phyloP scores from a whole-genome alignment of 2,888 invertebrate species.

The Leuctra nigra region DNA sequence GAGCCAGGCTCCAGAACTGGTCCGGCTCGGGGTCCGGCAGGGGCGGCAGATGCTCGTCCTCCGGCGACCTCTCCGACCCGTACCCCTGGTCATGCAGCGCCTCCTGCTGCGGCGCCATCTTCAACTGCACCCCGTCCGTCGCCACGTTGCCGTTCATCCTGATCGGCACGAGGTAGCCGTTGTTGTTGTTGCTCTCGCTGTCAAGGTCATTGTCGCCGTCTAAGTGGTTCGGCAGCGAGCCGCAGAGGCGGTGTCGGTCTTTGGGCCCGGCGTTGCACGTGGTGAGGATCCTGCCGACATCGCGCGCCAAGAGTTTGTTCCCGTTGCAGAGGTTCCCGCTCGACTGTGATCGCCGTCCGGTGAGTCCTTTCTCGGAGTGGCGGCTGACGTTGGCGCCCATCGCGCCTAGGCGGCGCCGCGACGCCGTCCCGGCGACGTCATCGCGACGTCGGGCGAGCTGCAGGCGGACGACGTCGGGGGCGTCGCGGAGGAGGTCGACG shows the following conservation, averaged over 20 bases:
- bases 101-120: slow-evolving; percentile 33
- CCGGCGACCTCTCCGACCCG: slow-evolving; percentile 68
- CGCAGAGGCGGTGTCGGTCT: slow-evolving; percentile 42
- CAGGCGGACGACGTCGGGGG: slow-evolving; percentile 3
- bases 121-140: slow-evolving; percentile 18
- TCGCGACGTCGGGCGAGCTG: neutral
- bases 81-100: slow-evolving; percentile 57
- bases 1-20: neutral
- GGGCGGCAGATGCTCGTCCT: slow-evolving; percentile 66
- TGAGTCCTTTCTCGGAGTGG: slow-evolving; percentile 63
- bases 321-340: slow-evolving; percentile 69
- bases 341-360: slow-evolving; percentile 64
- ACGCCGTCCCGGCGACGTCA: neutral
- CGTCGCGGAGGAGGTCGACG: slow-evolving; percentile 1
- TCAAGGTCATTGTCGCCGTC: slow-evolving; percentile 42
- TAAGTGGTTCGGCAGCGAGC: slow-evolving; percentile 63
- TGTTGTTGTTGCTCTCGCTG: slow-evolving; percentile 31
- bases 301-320: slow-evolving; percentile 34
- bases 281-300: slow-evolving; percentile 11
- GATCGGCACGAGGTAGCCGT: slow-evolving; percentile 2
- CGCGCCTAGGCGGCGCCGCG: slow-evolving; percentile 18
- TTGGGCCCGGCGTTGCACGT: slow-evolving; percentile 1
- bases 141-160: slow-evolving; percentile 1
- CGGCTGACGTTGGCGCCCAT: slow-evolving; percentile 78
- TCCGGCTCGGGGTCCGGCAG: slow-evolving; percentile 40